phyloP scores from a whole-genome alignment of 2,797 vertebrate genomes.

The Phalanger gymnotis region DNA sequence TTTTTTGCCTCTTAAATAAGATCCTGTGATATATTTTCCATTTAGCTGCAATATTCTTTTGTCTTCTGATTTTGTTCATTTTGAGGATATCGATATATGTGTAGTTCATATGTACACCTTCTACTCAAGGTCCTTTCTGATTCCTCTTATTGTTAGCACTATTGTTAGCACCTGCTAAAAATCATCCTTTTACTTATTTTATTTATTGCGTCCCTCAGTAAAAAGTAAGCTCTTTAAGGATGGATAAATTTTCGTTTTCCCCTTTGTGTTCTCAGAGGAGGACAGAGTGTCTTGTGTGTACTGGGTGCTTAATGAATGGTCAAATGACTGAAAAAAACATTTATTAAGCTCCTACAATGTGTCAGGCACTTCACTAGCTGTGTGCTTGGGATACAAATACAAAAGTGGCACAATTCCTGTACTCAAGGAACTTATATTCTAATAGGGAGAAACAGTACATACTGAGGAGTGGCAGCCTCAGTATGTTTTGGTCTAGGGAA shows the following conservation, averaged over 20 bases:
- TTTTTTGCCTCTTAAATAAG: background rate
- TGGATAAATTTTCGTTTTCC: background rate
- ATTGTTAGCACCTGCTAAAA: background rate
- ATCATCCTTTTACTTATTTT: background rate
- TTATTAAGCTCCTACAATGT: background rate
- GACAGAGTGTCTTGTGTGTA: background rate
- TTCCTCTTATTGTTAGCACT: background rate
- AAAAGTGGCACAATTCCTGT: background rate
- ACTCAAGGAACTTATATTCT: background rate
- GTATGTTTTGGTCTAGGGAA: background rate
- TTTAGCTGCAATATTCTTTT: background rate
- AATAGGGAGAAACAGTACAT: background rate
- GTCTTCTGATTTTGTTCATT: background rate
- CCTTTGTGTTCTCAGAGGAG: background rate
- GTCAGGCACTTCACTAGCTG: background rate
- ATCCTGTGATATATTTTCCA: background rate
- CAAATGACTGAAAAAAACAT: background rate
- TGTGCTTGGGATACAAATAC: background rate
- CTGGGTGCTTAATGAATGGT: background rate
- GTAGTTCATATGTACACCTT: background rate
- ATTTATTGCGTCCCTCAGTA: background rate
- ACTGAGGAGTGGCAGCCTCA: background rate
- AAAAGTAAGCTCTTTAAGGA: background rate
- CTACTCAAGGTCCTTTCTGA: background rate
- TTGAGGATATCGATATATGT: background rate